These are phyloP conservation scores for Drosophila nikananu DNA, from an alignment of 1,140 invertebrate genomes.

Conservation along the genomic window DNA sequence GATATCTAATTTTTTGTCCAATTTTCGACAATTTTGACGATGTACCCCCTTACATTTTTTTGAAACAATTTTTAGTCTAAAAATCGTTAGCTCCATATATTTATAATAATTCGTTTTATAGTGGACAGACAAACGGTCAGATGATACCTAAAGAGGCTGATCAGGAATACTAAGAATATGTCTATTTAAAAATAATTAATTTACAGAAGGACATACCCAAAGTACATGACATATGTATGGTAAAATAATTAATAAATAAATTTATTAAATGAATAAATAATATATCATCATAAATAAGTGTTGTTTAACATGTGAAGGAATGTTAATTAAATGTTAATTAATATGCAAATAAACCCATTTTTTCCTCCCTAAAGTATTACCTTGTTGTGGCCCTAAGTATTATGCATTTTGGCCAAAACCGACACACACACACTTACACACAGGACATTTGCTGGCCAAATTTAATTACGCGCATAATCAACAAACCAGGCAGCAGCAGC, in stretches of 20 bases:
- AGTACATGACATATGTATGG: background rate
- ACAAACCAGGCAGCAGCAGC: constrained; percentile 43
- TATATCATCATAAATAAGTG: background rate
- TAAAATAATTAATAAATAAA: too few relatives aligned
- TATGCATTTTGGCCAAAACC: constrained; percentile 47
- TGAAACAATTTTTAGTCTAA: too few relatives aligned
- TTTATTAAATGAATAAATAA: background rate
- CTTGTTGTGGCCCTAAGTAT: constrained; percentile 4
- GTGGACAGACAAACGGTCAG: background rate
- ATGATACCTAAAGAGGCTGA: too few relatives aligned
- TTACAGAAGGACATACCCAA: background rate
- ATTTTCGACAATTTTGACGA: too few relatives aligned
- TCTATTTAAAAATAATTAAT: background rate
- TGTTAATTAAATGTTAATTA: background rate
- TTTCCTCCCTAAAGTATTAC: background rate
- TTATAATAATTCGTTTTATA: too few relatives aligned
- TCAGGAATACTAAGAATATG: background rate
- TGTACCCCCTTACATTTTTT: too few relatives aligned
- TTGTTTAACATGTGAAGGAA: background rate
- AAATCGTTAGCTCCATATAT: too few relatives aligned
- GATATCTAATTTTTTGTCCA: too few relatives aligned
- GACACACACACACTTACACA: constrained; percentile 8
- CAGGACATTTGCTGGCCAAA: constrained; percentile 59
- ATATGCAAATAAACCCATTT: background rate
- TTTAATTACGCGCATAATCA: constrained; percentile 72